Base-by-base conservation (phyloP, 2,888 invertebrate species). In the Nesidiocoris tenuis region DNA sequence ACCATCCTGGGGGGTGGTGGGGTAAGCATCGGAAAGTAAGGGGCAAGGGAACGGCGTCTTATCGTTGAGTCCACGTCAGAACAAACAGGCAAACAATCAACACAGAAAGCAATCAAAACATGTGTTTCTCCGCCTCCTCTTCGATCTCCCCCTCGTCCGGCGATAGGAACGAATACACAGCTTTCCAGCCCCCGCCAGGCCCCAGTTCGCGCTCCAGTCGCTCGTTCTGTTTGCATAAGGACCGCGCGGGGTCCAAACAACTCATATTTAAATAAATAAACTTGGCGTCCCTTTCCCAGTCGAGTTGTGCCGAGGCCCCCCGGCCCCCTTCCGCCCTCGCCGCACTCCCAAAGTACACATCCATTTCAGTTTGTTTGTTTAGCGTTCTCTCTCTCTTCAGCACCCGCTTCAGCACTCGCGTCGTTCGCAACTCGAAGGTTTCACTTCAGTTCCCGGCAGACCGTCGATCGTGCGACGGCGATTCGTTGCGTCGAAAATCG, bases 221-320 rank as follows among this genome's bases (percentile, higher is more conserved):
- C 64, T 64, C 25, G 19, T 76, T 57, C 72, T 80, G 80, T 79
- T 79, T 79, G 79, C 79, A 77, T 77, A 77, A 70, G 79, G 77
- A 78, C 77, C 78, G 78, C 66, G 78, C 68, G 77, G 77, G 77
- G 71, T 77, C 78, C 79, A 79, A 79, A 80, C 80, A 79, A 80
- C 80, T 81, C 81, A 80, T 81, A 81, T 81, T 81, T 80, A 81
- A 81, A 80, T 81, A 81, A 81, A 81, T 80, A 81, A 81, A 81
- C 81, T 79, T 77, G 75, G 77, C 76, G 25, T 74, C 79, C 76
- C 74, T 74, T 77, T 72, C 72, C 71, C n/a, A n/a, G n/a, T n/a
- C n/a, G n/a, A n/a, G n/a, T n/a, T n/a, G 39, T 7, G 39, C 39
- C 39, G 3, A 7, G 39, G 5, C 12, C 12, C 39, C 39, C 39